These are phyloP conservation scores for Xerus inauris DNA, from an alignment of 2,113 vertebrate genomes.

Conservation along the genomic window DNA sequence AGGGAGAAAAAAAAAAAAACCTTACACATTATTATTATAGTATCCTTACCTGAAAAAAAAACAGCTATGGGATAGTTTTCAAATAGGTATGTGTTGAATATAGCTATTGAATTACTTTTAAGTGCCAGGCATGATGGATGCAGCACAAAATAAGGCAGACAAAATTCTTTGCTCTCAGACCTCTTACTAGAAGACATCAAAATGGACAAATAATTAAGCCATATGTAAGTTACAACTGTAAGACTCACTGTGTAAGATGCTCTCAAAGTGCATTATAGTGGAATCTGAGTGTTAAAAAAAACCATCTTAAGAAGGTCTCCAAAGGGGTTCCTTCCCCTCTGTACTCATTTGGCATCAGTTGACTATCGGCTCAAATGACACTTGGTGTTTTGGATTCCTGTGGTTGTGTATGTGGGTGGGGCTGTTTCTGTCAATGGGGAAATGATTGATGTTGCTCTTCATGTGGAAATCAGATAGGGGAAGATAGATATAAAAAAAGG, in stretches of 20 bases:
- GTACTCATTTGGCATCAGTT: neutral
- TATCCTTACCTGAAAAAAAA: neutral
- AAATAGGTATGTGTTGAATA: neutral
- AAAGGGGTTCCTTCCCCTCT: neutral
- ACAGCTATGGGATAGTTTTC: neutral
- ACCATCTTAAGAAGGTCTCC: neutral
- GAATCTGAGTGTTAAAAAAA: neutral
- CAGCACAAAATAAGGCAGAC: neutral
- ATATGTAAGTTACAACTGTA: neutral
- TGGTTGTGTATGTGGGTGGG: fast-evolving
- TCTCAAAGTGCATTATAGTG: neutral
- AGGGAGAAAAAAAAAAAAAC: neutral
- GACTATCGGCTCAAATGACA: neutral
- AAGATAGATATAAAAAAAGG: neutral
- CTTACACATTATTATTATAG: neutral
- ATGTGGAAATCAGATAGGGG: neutral
- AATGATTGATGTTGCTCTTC: neutral
- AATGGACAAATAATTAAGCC: neutral
- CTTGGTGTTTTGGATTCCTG: neutral
- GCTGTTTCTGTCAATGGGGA: fast-evolving
- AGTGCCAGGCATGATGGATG: neutral
- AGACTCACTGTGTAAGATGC: neutral
- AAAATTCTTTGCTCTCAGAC: neutral
- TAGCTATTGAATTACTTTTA: neutral
- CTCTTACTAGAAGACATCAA: neutral